phyloP scores from a whole-genome alignment of 1,140 invertebrate genomes.

The Galleria mellonella region DNA sequence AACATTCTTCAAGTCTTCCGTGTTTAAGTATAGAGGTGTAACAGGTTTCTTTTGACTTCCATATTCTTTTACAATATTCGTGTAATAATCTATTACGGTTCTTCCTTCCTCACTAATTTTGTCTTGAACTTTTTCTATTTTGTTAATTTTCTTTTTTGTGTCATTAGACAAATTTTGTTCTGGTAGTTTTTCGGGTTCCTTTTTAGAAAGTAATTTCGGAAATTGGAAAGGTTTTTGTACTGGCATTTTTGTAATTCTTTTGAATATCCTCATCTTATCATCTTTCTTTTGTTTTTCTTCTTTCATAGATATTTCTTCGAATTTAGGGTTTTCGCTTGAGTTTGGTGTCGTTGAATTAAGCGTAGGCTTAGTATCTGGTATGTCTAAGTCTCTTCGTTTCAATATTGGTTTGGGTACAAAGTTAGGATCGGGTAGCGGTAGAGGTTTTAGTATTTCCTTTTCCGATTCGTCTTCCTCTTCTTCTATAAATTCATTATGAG shows the following conservation, averaged over 20 bases:
- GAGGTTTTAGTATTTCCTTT: constrained; percentile 73
- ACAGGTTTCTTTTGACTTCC: constrained; percentile 73
- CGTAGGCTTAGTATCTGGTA: constrained; percentile 25
- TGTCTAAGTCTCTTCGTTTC: constrained; percentile 70
- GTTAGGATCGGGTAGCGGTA: constrained; percentile 76
- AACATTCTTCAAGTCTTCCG: constrained; percentile 78
- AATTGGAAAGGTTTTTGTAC: constrained; percentile 59
- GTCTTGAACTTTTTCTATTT: constrained; percentile 43
- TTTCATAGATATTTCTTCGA: constrained; percentile 26
- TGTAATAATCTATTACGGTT: constrained; percentile 86
- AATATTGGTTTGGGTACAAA: constrained; percentile 85
- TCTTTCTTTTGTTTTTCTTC: constrained; percentile 48
- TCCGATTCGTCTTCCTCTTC: constrained; percentile 69
- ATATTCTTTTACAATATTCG: constrained; percentile 84
- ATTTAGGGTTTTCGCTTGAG: constrained; percentile 13
- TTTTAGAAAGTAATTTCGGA: constrained; percentile 57
- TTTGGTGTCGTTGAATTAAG: constrained; percentile 40
- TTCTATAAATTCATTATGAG: constrained; percentile 31
- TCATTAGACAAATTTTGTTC: constrained; percentile 19
- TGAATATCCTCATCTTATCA: constrained; percentile 63
- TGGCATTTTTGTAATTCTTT: constrained; percentile 68
- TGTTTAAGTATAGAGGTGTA: constrained; percentile 76
- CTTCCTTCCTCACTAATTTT: constrained; percentile 76
- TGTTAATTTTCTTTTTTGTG: constrained; percentile 26
- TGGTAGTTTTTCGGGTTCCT: constrained; percentile 38